Evolutionary conservation across 2,797 vertebrate species (phyloP).

Genomic region (Arrhamphus sclerolepis): DNA sequence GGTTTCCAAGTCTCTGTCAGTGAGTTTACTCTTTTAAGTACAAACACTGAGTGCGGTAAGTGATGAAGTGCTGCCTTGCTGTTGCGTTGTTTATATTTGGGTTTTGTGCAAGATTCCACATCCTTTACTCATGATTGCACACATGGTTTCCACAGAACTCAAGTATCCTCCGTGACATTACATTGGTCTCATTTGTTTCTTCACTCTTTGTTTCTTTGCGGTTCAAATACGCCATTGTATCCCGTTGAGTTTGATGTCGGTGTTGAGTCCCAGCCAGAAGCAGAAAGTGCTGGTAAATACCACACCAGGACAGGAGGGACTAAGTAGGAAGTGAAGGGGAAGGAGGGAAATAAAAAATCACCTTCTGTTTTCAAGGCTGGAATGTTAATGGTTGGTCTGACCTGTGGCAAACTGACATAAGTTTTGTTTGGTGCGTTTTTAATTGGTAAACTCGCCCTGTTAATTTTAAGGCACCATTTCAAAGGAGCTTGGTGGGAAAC

Average conservation of each 20-base stretch:
- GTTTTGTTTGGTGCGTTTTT: slow-evolving; percentile 14
- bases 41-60: slow-evolving; percentile 27
- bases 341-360: slow-evolving; percentile 51
- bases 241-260: slow-evolving; percentile 32
- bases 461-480: too few species aligned
- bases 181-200: slow-evolving; percentile 4
- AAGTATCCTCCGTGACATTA: not conserved
- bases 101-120: slow-evolving; percentile 19
- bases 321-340: slow-evolving; percentile 52
- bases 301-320: slow-evolving; percentile 14
- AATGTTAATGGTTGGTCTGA: slow-evolving; percentile 69
- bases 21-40: slow-evolving; percentile 29
- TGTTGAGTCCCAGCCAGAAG: slow-evolving; percentile 44
- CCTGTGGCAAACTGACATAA: slow-evolving; percentile 21
- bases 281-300: slow-evolving; percentile 63
- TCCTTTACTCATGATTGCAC: slow-evolving; percentile 5
- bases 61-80: slow-evolving; percentile 30
- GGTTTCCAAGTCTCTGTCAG: slow-evolving; percentile 4
- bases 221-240: slow-evolving; percentile 26
- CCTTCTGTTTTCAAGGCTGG: slow-evolving; percentile 64
- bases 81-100: slow-evolving; percentile 20
- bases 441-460: too few species aligned
- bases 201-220: slow-evolving; percentile 10
- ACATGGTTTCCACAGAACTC: slow-evolving; percentile 10
- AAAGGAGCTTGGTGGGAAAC: not conserved